phyloP scores from a whole-genome alignment of 1,140 invertebrate species.

The Scaptomyza pallida region DNA sequence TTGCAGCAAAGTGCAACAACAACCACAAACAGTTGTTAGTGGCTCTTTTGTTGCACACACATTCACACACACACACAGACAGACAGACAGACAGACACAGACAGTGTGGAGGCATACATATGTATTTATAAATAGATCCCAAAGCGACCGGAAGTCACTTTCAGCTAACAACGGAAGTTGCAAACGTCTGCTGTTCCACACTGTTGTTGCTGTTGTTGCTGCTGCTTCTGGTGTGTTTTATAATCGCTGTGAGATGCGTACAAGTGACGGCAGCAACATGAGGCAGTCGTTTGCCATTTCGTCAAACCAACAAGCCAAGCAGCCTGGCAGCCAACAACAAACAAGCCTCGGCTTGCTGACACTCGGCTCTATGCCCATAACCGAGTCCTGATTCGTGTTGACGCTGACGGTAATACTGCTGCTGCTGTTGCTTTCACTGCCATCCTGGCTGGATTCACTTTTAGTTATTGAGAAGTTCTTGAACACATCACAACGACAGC shows the following conservation, averaged over 20 bases:
- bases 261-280: conserved; percentile 19
- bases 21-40: conserved; percentile 11
- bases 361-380: conserved; percentile 26
- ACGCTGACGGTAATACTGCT: neutral
- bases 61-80: neutral
- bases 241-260: conserved; percentile 44
- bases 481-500: conserved; percentile 37
- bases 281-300: conserved; percentile 6
- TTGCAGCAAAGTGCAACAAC: conserved; percentile 44
- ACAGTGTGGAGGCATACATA: conserved; percentile 12
- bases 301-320: neutral
- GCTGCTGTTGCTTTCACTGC: conserved; percentile 7
- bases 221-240: conserved; percentile 26
- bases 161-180: conserved; percentile 73
- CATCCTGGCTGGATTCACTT: conserved; percentile 36
- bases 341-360: conserved; percentile 20
- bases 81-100: conserved; percentile 10
- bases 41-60: conserved; percentile 8
- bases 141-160: conserved; percentile 68
- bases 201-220: conserved; percentile 18
- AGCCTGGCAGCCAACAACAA: neutral
- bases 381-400: conserved; percentile 32
- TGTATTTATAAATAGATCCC: conserved; percentile 45
- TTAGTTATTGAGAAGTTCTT: conserved; percentile 56
- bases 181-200: conserved; percentile 63